Conservation (phyloP, 2,113 vertebrate species). For the Antigone vipio region DNA sequence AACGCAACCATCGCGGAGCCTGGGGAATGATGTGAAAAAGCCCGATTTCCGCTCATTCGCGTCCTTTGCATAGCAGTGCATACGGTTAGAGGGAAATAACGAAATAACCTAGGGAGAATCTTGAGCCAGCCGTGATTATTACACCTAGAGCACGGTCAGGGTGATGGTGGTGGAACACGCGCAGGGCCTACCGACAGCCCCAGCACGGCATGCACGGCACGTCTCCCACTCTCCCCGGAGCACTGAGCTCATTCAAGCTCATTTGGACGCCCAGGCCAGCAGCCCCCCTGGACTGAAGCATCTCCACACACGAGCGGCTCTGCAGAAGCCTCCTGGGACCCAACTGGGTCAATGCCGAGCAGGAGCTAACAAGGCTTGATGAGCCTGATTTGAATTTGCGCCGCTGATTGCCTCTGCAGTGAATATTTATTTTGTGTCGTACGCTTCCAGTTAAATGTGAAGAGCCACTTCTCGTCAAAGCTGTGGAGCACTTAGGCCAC, state of each 20-base stretch:
- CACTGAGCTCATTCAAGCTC: not conserved
- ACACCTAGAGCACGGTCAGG: not conserved
- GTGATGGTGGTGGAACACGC: rapidly evolving
- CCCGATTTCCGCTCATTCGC: not conserved
- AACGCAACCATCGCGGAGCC: not conserved
- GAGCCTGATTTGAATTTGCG: not conserved
- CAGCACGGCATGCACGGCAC: not conserved
- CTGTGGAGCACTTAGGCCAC: not conserved
- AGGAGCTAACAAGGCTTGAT: not conserved
- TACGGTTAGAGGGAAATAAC: not conserved
- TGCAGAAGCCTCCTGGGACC: not conserved
- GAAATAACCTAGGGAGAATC: not conserved
- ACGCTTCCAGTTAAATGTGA: not conserved
- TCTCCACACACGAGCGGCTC: not conserved
- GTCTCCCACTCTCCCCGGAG: rapidly evolving
- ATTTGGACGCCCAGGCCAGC: not conserved
- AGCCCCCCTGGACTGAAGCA: not conserved
- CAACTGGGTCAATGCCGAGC: not conserved
- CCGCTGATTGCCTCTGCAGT: not conserved
- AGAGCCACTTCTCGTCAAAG: not conserved
- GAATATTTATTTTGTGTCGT: not conserved
- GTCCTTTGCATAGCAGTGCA: not conserved
- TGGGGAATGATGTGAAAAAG: not conserved
- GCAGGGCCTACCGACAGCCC: not conserved
- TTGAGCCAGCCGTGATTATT: too few species aligned